Conservation (phyloP, 2,797 vertebrate genomes). For the Parauchenoglanis ngamensis region DNA sequence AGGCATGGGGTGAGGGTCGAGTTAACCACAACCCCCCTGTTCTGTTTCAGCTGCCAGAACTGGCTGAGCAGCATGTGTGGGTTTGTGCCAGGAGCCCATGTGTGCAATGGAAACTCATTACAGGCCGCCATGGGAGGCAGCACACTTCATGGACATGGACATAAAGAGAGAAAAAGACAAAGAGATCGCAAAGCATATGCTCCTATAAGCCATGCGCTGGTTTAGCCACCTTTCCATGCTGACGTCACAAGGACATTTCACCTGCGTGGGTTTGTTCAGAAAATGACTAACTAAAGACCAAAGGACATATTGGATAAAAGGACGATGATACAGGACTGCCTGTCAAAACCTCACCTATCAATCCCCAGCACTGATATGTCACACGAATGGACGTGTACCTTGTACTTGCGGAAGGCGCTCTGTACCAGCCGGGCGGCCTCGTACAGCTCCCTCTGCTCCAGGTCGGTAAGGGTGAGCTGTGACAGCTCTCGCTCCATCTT, state of each 20-base stretch:
- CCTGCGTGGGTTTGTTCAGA: constrained; percentile 43
- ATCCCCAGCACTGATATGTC: constrained; percentile 7
- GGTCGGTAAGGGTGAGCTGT: constrained; percentile 96
- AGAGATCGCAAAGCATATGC: constrained; percentile 69
- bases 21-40: constrained; percentile 44
- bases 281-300: constrained; percentile 52
- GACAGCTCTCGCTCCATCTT: constrained; percentile 96
- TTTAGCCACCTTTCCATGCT: constrained; percentile 79
- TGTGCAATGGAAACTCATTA: constrained; percentile 68
- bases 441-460: constrained; percentile 97
- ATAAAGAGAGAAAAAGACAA: constrained; percentile 49
- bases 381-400: constrained; percentile 77
- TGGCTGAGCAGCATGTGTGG: constrained; percentile 66
- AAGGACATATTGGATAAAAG: constrained; percentile 54
- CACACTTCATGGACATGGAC: constrained; percentile 49
- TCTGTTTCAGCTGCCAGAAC: constrained; percentile 64
- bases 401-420: constrained; percentile 98
- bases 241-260: constrained; percentile 71
- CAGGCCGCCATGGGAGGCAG: constrained; percentile 59
- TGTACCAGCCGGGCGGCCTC: constrained; percentile 97
- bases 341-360: constrained; percentile 28
- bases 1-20: constrained; percentile 19
- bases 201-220: constrained; percentile 80
- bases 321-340: constrained; percentile 24
- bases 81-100: constrained; percentile 70